These are phyloP conservation scores for Pogoniulus pusillus DNA, from an alignment of 2,797 vertebrate genomes.

Conservation along the genomic window DNA sequence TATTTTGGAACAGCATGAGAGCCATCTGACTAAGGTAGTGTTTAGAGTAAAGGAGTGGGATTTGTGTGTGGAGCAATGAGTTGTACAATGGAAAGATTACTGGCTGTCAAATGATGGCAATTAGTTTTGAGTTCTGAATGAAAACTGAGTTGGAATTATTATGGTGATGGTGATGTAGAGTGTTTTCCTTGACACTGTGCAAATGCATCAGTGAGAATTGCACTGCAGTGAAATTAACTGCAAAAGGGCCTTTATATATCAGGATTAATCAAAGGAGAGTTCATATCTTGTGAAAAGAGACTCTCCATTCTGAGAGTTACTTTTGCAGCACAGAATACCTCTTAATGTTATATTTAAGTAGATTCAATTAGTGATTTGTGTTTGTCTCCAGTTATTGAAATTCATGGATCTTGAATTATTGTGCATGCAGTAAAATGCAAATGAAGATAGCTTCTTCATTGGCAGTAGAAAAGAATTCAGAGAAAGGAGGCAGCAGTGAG, in stretches of 20 bases:
- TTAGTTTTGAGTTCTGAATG: neutral
- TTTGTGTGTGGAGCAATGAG: neutral
- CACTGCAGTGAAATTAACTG: neutral
- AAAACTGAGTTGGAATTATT: neutral
- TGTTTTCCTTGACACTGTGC: neutral
- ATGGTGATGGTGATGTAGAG: neutral
- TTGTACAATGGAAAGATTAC: neutral
- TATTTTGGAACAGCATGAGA: neutral
- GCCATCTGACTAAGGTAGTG: neutral
- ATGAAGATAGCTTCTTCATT: neutral
- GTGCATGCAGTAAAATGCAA: neutral
- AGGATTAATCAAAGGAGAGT: neutral
- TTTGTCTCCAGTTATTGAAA: neutral
- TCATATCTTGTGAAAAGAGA: no score
- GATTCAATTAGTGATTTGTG: neutral
- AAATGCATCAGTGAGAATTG: neutral
- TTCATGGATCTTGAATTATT: neutral
- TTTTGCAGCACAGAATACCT: neutral
- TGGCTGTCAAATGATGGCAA: neutral
- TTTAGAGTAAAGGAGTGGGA: neutral
- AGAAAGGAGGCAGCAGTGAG: neutral
- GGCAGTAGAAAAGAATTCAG: neutral
- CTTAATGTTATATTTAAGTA: neutral
- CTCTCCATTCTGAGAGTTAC: neutral
- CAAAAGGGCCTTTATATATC: neutral